Evolutionary conservation across 2,113 vertebrate species (phyloP).

Genomic region (Chauna torquata): DNA sequence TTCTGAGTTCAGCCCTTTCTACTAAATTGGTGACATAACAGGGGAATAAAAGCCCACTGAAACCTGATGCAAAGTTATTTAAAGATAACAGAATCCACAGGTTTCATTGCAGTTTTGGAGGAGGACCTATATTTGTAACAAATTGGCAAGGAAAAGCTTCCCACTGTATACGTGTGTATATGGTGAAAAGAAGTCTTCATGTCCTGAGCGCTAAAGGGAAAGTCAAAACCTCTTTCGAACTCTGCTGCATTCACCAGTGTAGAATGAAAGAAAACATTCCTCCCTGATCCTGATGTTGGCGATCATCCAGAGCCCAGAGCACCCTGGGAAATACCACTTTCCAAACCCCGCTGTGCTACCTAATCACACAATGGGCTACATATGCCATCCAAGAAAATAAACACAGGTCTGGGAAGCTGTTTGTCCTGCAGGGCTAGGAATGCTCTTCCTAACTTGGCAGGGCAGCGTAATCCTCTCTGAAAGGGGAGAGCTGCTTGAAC

Average conservation of each 20-base stretch:
- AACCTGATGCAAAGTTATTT: not conserved
- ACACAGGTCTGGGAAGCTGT: conserved; percentile 68
- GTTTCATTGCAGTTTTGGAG: not conserved
- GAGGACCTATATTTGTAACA: not conserved
- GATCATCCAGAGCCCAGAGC: conserved; percentile 11
- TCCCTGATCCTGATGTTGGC: conserved; percentile 52
- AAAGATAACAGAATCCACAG: not conserved
- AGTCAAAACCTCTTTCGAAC: conserved; percentile 41
- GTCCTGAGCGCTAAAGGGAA: not conserved
- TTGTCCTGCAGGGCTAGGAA: conserved; percentile 70
- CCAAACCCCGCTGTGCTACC: conserved; percentile 50
- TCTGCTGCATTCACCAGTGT: conserved; percentile 16
- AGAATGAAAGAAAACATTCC: conserved; percentile 62
- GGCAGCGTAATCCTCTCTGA: conserved; percentile 59
- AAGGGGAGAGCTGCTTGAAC: conserved; percentile 64
- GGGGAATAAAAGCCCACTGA: not conserved
- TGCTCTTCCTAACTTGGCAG: conserved; percentile 70
- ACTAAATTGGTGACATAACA: not conserved
- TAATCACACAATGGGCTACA: conserved; percentile 72
- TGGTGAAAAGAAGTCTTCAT: conserved; percentile 2
- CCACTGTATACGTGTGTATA: not conserved
- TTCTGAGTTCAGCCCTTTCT: not conserved
- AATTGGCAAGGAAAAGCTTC: not conserved
- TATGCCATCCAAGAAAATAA: conserved; percentile 73
- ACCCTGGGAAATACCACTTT: conserved; percentile 67